These are phyloP conservation scores for Sisyra nigra DNA, from an alignment of 2,888 invertebrate species.

Conservation along the genomic window DNA sequence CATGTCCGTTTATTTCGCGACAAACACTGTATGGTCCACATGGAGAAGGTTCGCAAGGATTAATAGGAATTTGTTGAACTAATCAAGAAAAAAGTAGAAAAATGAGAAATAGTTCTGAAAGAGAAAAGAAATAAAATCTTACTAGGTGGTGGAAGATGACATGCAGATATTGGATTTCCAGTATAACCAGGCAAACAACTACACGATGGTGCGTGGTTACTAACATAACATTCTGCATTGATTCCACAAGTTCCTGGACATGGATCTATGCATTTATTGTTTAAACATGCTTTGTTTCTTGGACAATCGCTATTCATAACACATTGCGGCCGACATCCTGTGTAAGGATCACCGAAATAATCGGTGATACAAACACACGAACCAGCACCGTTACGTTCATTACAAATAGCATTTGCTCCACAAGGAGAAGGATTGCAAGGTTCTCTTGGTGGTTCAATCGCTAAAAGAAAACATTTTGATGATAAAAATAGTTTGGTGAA, in stretches of 20 bases:
- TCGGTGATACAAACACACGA: constrained; percentile 69
- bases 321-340: constrained; percentile 77
- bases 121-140: constrained; percentile 16
- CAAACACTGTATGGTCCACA: constrained; percentile 73
- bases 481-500: neutral
- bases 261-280: constrained; percentile 72
- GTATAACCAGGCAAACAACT: constrained; percentile 55
- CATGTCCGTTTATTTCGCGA: constrained; percentile 51
- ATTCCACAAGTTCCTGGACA: constrained; percentile 70
- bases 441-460: constrained; percentile 32
- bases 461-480: constrained; percentile 15
- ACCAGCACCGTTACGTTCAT: constrained; percentile 62
- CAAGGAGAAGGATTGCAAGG: constrained; percentile 77
- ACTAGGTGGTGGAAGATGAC: constrained; percentile 37
- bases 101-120: constrained; percentile 12
- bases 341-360: constrained; percentile 74
- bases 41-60: constrained; percentile 51
- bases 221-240: constrained; percentile 67
- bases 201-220: constrained; percentile 70
- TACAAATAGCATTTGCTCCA: constrained; percentile 73
- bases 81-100: constrained; percentile 7
- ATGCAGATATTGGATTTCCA: constrained; percentile 63
- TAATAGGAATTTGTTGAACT: constrained; percentile 21
- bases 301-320: constrained; percentile 75
- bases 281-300: constrained; percentile 57